Conservation (phyloP, 2,888 invertebrate species). For the Tenthredo amoena region DNA sequence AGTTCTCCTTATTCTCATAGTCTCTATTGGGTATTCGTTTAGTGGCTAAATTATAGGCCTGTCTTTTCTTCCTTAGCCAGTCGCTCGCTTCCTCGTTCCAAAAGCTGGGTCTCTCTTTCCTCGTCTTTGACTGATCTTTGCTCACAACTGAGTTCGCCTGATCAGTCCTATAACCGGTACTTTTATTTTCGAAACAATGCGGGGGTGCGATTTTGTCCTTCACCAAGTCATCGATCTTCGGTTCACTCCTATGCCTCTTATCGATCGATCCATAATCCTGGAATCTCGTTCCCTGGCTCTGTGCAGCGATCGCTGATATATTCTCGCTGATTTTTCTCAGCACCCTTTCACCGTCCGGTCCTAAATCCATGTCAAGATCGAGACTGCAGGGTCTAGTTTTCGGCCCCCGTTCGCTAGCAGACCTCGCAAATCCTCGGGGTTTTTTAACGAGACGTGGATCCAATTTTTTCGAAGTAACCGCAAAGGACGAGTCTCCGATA, state of each 20-base stretch:
- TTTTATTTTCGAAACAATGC: background rate
- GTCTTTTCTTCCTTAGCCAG: conserved; percentile 71
- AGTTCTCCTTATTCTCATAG: conserved; percentile 70
- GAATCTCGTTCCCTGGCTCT: conserved; percentile 69
- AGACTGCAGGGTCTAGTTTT: conserved; percentile 49
- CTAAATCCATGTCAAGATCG: conserved; percentile 26
- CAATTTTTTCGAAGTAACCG: conserved; percentile 80
- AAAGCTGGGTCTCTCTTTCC: conserved; percentile 69
- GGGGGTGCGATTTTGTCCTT: background rate
- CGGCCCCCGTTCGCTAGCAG: conserved; percentile 67
- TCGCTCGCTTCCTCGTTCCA: conserved; percentile 73
- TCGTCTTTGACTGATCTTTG: background rate
- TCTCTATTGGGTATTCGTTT: conserved; percentile 61
- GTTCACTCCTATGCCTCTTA: conserved; percentile 30
- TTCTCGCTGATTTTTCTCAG: conserved; percentile 70
- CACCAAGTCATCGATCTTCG: conserved; percentile 15
- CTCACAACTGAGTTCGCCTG: conserved; percentile 44
- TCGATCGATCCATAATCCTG: conserved; percentile 74
- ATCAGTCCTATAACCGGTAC: background rate
- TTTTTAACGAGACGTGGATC: conserved; percentile 71
- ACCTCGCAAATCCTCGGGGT: conserved; percentile 70
- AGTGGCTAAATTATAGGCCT: conserved; percentile 69
- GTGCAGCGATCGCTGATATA: conserved; percentile 63
- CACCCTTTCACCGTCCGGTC: conserved; percentile 67
- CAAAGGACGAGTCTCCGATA: conserved; percentile 80